Evolutionary conservation across 2,113 vertebrate species (phyloP), one percentile per base, ranked within the genome.

Genomic region (Antechinus flavipes): DNA sequence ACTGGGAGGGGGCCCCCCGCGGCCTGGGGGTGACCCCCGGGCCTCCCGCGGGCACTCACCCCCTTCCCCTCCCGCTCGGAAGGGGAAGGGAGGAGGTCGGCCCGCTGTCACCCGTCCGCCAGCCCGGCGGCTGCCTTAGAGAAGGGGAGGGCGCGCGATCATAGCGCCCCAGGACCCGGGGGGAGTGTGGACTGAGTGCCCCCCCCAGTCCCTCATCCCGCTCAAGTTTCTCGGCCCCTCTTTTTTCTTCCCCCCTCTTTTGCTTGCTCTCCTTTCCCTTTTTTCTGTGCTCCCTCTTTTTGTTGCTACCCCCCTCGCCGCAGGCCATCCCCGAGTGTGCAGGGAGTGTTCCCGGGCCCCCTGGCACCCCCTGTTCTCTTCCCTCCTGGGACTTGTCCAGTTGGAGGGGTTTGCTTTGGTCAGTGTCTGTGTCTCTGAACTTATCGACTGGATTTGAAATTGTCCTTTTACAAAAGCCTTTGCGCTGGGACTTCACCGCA

Each of bases 31-130:
- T 97, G 97, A 97, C 92, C 96, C 97, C 97, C 91, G 90, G 95
- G 49, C 96, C 97, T 97, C 97, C 96, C 97, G 49, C 58, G 27
- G 23, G 92, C 97, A 90, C 95, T 89, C 97, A 89, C 93, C 91
- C 46, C 97, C 96, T 94, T 96, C 76, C 95, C 61, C 97, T 92
- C 96, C 93, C 61, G 95, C 96, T 95, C 90, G 5, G 96, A 58
- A 97, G 94, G 97, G 96, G 98, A 97, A 98, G 98, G 97, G 97
- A 98, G 97, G 97, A 97, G 97, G 97, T 96, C 97, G 93, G 95
- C 90, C 46, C 96, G 97, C 98, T 98, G 98, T 98, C 98, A 98
- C 93, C 97, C 92, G 91, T 47, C 84, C 96, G 46, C 93, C 97
- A 93, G 91, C 61, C 84, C 96, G 47, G 49, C 46, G 8, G 97